Conservation (phyloP, 2,888 invertebrate genomes). For the Microplitis manilae region DNA sequence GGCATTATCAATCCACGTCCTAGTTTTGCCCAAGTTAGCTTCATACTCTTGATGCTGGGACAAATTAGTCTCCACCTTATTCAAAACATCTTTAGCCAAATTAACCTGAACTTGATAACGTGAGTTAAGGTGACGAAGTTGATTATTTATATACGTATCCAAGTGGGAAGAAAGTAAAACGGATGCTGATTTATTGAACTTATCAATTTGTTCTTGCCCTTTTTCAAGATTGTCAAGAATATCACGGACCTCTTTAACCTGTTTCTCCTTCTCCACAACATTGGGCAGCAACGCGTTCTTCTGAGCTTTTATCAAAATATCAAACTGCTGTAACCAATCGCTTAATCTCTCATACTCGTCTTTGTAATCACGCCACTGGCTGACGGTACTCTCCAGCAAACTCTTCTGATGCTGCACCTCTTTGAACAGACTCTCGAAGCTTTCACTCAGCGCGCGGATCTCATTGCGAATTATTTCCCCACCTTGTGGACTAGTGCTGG, state of each 20-base stretch:
- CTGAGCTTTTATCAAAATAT: constrained; percentile 91
- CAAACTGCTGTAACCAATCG: constrained; percentile 94
- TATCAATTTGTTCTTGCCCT: constrained; percentile 87
- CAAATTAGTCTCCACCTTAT: constrained; percentile 90
- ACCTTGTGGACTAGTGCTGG: constrained; percentile 86
- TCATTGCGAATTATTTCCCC: constrained; percentile 87
- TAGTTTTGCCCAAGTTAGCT: constrained; percentile 82
- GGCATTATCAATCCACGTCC: constrained; percentile 90
- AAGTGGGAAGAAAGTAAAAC: constrained; percentile 86
- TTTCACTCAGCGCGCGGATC: constrained; percentile 87
- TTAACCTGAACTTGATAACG: constrained; percentile 91
- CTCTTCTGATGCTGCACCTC: constrained; percentile 90
- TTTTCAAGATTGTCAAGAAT: constrained; percentile 82
- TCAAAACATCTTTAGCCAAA: constrained; percentile 89
- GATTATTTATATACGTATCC: constrained; percentile 90
- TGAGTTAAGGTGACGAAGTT: constrained; percentile 87
- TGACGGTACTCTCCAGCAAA: constrained; percentile 85
- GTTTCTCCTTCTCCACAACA: constrained; percentile 86
- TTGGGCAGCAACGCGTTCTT: constrained; percentile 87
- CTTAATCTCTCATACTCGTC: constrained; percentile 93
- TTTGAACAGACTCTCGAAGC: constrained; percentile 87
- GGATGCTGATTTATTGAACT: constrained; percentile 85
- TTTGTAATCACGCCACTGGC: constrained; percentile 91
- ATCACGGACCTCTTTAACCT: constrained; percentile 86
- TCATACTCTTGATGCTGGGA: constrained; percentile 89